Percentiles rank a stretch among this genome's conserved stretches.
These are phyloP conservation scores for Scortum barcoo DNA, from an alignment of 2,113 vertebrate species.

Conservation along the genomic window DNA sequence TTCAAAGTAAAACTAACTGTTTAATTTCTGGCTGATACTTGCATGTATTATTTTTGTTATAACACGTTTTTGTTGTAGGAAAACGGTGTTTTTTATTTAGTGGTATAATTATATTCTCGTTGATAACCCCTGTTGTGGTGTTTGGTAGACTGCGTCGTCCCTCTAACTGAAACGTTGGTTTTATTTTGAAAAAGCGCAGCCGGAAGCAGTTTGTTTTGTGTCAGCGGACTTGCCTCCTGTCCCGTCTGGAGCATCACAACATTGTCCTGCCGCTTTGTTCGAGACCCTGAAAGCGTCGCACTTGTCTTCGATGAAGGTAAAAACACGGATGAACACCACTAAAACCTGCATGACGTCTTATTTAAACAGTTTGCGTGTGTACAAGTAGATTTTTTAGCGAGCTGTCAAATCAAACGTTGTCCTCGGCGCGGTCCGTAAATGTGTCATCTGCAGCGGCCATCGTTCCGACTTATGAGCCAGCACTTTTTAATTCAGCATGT, in stretches of 20 bases:
- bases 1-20: constrained; percentile 29
- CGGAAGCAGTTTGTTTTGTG: constrained; percentile 28
- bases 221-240: background rate
- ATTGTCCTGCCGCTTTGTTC: constrained; percentile 67
- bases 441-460: background rate
- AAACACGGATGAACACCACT: background rate
- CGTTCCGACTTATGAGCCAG: background rate
- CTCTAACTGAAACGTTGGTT: fast-evolving
- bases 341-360: fast-evolving
- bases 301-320: constrained; percentile 76
- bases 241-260: constrained; percentile 71
- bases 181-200: constrained; percentile 50
- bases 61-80: no score
- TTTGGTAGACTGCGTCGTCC: background rate
- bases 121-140: background rate
- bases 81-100: background rate
- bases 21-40: background rate
- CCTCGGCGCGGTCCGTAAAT: constrained; percentile 10
- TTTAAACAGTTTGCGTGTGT: fast-evolving
- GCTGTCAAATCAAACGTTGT: constrained; percentile 8
- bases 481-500: no score
- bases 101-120: fast-evolving
- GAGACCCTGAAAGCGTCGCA: constrained; percentile 35
- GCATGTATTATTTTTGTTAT: no score
- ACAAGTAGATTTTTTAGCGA: background rate